Percentiles rank a stretch among this genome's conserved stretches.
Evolutionary conservation across 2,888 invertebrate genomes (phyloP).

Genomic region (Cistogaster globosa): DNA sequence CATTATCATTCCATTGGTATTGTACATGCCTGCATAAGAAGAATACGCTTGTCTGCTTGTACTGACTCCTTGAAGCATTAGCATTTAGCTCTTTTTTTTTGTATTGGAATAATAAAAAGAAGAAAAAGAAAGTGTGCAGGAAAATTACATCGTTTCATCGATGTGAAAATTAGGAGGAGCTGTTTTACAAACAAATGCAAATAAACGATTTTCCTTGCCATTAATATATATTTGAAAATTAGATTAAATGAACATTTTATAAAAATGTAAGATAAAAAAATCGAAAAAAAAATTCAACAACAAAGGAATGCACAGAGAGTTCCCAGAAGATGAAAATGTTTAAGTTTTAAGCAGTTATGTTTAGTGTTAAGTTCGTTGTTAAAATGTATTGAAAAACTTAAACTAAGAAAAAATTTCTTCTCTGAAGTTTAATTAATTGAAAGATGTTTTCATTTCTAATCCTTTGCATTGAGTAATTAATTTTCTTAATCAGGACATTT

Average conservation of each 20-base stretch:
- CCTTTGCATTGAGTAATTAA: no score
- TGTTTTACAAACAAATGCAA: constrained; percentile 65
- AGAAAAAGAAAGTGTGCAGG: constrained; percentile 2
- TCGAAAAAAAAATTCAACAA: background rate
- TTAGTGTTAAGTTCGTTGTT: no score
- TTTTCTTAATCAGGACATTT: no score
- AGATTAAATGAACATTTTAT: constrained; percentile 63
- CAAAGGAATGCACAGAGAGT: background rate
- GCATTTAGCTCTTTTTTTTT: no score
- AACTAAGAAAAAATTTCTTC: no score
- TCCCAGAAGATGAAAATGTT: constrained; percentile 6
- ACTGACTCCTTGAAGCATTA: constrained; percentile 56
- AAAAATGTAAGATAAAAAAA: constrained; percentile 9
- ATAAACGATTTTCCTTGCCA: constrained; percentile 63
- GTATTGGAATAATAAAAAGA: constrained; percentile 41
- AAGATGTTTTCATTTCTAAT: no score
- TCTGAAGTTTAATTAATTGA: no score
- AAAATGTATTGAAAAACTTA: no score
- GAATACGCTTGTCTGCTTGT: constrained; percentile 19
- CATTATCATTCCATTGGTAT: constrained; percentile 12
- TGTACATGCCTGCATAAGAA: constrained; percentile 6
- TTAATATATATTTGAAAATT: constrained; percentile 66
- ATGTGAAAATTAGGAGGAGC: constrained; percentile 58
- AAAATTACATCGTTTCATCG: constrained; percentile 41
- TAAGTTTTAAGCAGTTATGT: background rate